These are phyloP conservation scores for Rhegmatorhina hoffmannsi DNA, from an alignment of 2,113 vertebrate genomes.

Conservation along the genomic window DNA sequence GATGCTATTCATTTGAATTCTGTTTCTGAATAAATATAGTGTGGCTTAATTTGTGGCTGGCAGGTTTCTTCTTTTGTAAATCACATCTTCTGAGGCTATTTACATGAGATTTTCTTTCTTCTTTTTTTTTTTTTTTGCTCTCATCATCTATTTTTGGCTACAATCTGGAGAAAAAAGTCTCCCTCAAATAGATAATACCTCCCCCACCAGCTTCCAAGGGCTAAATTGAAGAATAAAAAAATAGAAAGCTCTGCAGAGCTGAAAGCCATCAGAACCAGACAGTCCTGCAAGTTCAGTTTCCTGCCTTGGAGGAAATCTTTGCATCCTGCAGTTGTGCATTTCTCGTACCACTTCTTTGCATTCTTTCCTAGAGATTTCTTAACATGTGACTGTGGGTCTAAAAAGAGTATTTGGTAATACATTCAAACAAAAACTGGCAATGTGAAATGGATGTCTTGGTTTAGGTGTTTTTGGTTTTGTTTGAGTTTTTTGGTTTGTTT, in stretches of 20 bases:
- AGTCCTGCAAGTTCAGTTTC: background rate
- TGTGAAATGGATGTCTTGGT: background rate
- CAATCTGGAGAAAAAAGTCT: background rate
- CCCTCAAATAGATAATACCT: background rate
- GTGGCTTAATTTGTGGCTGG: constrained; percentile 13
- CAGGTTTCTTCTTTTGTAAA: constrained; percentile 27
- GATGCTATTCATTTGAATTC: constrained; percentile 27
- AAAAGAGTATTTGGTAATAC: background rate
- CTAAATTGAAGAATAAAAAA: background rate
- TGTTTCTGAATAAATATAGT: constrained; percentile 10
- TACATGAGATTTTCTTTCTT: background rate
- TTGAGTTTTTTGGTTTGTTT: background rate
- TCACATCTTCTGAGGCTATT: constrained; percentile 17
- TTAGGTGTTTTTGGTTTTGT: background rate
- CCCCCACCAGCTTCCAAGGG: background rate
- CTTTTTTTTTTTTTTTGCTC: background rate
- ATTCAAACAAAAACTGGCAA: background rate
- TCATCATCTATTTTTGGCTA: background rate
- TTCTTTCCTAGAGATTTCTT: background rate
- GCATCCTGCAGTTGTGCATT: background rate
- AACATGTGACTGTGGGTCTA: background rate
- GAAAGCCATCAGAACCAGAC: background rate
- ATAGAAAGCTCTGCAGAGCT: background rate
- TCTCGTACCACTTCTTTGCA: background rate
- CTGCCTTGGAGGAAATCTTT: background rate